Base-by-base conservation (phyloP, 2,797 vertebrate genomes). In the Enteromius mattozi region DNA sequence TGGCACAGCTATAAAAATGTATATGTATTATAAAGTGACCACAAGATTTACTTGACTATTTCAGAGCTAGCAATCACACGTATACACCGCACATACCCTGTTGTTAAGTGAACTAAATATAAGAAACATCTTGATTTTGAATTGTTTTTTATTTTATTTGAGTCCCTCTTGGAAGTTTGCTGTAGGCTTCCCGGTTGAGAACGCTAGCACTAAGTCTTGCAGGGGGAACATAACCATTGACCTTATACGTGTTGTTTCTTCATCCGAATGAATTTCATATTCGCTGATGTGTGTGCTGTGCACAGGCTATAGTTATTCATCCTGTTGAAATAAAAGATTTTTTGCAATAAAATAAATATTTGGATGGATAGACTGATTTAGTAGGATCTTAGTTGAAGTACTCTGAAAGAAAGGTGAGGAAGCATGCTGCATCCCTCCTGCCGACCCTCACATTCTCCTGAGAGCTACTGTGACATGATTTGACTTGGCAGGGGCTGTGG, bases 401-500 rank as follows among this genome's bases (percentile, higher is more conserved):
- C 33, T 24, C 8, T 30, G 40, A 77, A 30, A 78, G 72, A 65
- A 33, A 71, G 24, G 21, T 35, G 47, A 47, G 12, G 49, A 51
- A 45, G 21, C 42, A 21, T 21, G 69, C 56, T 69, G 54, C 71
- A 21, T 80, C 59, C 37, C 49, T 17, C n/a, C 35, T 51, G 7
- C 66, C 17, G 54, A 24, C 49, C 40, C 70, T 54, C 49, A 21
- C 74, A 8, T 49, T 65, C 69, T 71, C 54, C 63, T 10, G 21
- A 51, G 21, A 69, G 70, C 19, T 27, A 5, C 19, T 68, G 17
- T 89, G 87, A 87, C 71, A 30, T 84, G 24, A 89, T 87, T 81
- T 9, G 74, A 54, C 69, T 83, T 80, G 85, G 72, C 87, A 87
- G 82, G 76, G 70, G 42, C 47, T 78, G 61, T 47, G 65, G 84